phyloP scores from a whole-genome alignment of 2,888 invertebrate species.

The Acrobeloides nanus region DNA sequence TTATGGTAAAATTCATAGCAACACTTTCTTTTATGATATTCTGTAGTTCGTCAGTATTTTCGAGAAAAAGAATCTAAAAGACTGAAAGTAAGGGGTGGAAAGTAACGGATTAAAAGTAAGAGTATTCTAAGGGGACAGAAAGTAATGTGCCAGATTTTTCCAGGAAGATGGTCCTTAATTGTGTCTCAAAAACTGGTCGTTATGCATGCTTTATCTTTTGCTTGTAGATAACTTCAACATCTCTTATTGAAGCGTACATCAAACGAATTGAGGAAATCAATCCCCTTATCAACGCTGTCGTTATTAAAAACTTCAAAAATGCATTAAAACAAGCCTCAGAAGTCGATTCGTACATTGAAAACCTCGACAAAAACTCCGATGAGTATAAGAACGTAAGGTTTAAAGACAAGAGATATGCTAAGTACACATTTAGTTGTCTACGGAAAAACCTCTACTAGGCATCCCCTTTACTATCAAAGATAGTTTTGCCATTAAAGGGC shows the following conservation, averaged over 20 bases:
- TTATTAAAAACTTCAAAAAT: conserved; percentile 34
- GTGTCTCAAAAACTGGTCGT: too few species aligned
- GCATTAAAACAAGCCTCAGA: conserved; percentile 29
- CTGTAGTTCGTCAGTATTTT: too few species aligned
- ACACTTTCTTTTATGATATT: too few species aligned
- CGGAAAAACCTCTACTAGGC: conserved; percentile 17
- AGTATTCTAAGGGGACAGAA: too few species aligned
- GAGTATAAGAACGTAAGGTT: conserved; percentile 6
- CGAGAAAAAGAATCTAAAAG: too few species aligned
- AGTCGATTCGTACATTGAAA: conserved; percentile 21
- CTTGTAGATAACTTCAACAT: conserved; percentile 30
- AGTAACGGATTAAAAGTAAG: too few species aligned
- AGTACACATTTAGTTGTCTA: conserved; percentile 14
- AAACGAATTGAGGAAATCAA: conserved; percentile 41
- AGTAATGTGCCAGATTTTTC: too few species aligned
- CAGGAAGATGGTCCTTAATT: too few species aligned
- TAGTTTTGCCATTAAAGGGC: conserved; percentile 10
- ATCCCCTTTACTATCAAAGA: conserved; percentile 24
- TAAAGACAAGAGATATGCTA: too few species aligned
- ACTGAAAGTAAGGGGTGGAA: too few species aligned
- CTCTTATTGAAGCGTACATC: conserved; percentile 43
- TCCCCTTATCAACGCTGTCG: conserved; percentile 42
- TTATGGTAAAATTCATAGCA: too few species aligned
- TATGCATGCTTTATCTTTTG: background rate
- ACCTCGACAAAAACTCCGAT: conserved; percentile 18